phyloP scores from a whole-genome alignment of 2,888 invertebrate genomes.

The Acrocera orbiculus region DNA sequence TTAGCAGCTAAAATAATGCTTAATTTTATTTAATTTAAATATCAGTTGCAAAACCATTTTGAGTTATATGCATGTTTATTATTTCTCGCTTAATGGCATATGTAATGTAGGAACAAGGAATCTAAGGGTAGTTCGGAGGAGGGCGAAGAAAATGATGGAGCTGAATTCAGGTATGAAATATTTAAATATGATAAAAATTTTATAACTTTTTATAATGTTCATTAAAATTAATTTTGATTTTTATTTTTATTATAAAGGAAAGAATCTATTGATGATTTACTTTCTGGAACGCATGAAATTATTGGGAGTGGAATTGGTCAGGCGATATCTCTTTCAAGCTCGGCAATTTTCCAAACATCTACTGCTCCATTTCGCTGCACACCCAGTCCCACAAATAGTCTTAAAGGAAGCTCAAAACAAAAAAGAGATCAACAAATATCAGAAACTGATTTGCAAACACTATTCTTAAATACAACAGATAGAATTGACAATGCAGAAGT shows the following conservation, averaged over 20 bases:
- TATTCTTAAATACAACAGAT: too few relatives aligned
- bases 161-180: neutral
- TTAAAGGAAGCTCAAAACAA: too few relatives aligned
- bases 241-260: constrained; percentile 31
- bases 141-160: neutral
- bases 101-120: too few relatives aligned
- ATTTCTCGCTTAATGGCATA: too few relatives aligned
- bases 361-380: constrained; percentile 20
- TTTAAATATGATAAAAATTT: neutral
- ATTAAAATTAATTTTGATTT: neutral
- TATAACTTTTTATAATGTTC: neutral
- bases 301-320: constrained; percentile 45
- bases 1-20: too few relatives aligned
- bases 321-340: constrained; percentile 39
- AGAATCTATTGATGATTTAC: constrained; percentile 46
- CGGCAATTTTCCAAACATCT: constrained; percentile 34
- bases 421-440: too few relatives aligned
- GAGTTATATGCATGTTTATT: too few relatives aligned
- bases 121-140: too few relatives aligned
- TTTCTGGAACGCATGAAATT: constrained; percentile 47
- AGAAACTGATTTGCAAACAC: too few relatives aligned
- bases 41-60: too few relatives aligned
- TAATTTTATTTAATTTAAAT: too few relatives aligned
- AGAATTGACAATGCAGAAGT: too few relatives aligned
- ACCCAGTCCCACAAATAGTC: constrained; percentile 9